Evolutionary conservation across 2,888 invertebrate genomes (phyloP).

Genomic region (Standfussiana lucernea): DNA sequence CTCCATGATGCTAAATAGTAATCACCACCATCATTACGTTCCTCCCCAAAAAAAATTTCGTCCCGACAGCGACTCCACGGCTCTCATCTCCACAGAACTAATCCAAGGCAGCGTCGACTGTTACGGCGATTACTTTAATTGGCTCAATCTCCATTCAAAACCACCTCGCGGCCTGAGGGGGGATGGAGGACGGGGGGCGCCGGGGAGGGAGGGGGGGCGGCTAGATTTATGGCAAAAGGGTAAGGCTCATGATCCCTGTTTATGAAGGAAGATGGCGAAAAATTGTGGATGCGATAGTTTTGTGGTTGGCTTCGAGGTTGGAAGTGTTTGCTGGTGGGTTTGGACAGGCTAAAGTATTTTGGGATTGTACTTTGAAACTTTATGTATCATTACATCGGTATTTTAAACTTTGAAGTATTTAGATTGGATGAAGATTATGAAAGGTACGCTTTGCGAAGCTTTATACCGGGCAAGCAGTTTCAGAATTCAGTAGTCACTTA

Average conservation of each 20-base stretch:
- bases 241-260: constrained; percentile 89
- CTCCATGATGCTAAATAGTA: neutral
- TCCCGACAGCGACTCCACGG: constrained; percentile 72
- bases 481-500: too few species aligned
- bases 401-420: too few species aligned
- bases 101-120: constrained; percentile 93
- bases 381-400: too few species aligned
- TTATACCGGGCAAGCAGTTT: too few species aligned
- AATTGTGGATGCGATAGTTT: constrained; percentile 77
- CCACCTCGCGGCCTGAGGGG: constrained; percentile 84
- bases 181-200: constrained; percentile 72
- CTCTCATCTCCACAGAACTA: constrained; percentile 85
- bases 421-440: neutral
- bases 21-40: neutral
- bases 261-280: constrained; percentile 90
- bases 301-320: constrained; percentile 26
- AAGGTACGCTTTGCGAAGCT: neutral
- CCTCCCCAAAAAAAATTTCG: constrained; percentile 15
- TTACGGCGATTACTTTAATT: constrained; percentile 93
- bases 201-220: constrained; percentile 76
- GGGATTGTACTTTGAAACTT: too few species aligned
- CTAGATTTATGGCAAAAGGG: constrained; percentile 90
- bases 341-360: neutral
- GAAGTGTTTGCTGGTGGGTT: neutral
- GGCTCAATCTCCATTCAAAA: constrained; percentile 92